Percentiles rank a stretch among this genome's conserved stretches.
These are phyloP conservation scores for Sternarchorhynchus goeldii DNA, from an alignment of 2,797 vertebrate genomes.

Conservation along the genomic window DNA sequence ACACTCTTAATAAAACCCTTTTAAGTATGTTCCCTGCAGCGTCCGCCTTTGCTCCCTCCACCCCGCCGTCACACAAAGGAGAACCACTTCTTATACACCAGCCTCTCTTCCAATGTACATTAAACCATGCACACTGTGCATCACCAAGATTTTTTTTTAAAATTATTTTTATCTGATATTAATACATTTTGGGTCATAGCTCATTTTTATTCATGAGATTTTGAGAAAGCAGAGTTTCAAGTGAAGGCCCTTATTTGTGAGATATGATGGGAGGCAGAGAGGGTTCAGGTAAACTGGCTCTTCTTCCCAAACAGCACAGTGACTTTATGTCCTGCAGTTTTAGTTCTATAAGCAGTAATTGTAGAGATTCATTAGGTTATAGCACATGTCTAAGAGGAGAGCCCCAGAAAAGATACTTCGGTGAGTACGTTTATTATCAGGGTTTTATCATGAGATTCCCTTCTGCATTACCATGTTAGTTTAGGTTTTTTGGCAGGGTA, in stretches of 20 bases:
- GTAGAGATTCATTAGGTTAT: slow-evolving; percentile 26
- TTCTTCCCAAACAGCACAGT: slow-evolving; percentile 29
- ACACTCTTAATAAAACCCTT: no score
- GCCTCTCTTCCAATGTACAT: slow-evolving; percentile 24
- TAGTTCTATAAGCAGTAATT: slow-evolving; percentile 24
- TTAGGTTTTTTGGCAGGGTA: slow-evolving; percentile 22
- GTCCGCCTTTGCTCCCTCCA: no score
- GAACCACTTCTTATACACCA: slow-evolving; percentile 38
- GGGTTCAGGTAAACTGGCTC: slow-evolving; percentile 44
- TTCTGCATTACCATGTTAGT: slow-evolving; percentile 1
- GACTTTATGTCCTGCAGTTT: slow-evolving; percentile 36
- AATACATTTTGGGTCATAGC: slow-evolving; percentile 47
- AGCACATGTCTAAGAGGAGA: background rate
- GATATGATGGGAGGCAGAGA: slow-evolving; percentile 21
- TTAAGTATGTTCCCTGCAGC: no score
- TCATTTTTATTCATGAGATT: slow-evolving; percentile 48
- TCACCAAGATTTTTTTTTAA: slow-evolving; percentile 7
- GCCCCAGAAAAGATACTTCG: background rate
- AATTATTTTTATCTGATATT: slow-evolving; percentile 40
- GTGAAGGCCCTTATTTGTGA: slow-evolving; percentile 41
- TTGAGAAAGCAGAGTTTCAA: slow-evolving; percentile 22
- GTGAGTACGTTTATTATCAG: slow-evolving; percentile 33
- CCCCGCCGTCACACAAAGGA: no score
- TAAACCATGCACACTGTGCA: slow-evolving; percentile 21
- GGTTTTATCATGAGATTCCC: slow-evolving; percentile 16